Percentiles rank a stretch among this genome's conserved stretches.
phyloP scores from a whole-genome alignment of 2,113 vertebrate species.

The Promerops cafer region DNA sequence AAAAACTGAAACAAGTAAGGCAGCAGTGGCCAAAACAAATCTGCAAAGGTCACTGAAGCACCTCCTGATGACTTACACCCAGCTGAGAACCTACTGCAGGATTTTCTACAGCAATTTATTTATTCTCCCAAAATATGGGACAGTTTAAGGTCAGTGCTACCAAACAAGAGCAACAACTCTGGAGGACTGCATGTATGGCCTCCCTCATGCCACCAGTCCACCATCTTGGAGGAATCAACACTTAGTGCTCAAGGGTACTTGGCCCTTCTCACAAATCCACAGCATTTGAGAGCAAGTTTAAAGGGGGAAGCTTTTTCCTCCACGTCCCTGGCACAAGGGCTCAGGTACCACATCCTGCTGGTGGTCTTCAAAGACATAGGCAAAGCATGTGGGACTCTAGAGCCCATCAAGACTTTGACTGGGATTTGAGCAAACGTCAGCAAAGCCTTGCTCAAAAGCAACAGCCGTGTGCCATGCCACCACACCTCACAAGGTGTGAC shows the following conservation, averaged over 20 bases:
- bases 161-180: background rate
- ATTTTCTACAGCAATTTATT: background rate
- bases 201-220: background rate
- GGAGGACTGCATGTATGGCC: accelerated
- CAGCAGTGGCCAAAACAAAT: background rate
- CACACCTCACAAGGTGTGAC: accelerated
- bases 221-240: background rate
- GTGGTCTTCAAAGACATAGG: background rate
- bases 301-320: background rate
- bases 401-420: background rate
- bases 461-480: accelerated
- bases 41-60: background rate
- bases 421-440: background rate
- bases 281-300: background rate
- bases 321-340: accelerated
- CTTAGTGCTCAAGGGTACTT: background rate
- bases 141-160: background rate
- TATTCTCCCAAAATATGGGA: background rate
- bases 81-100: background rate
- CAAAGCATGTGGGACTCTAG: accelerated
- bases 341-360: background rate
- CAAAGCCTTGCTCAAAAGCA: background rate
- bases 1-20: background rate
- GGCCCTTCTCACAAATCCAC: background rate
- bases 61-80: accelerated